A percentile compares a stretch with the other conserved stretches of the same genome.
Conservation (phyloP, 2,113 vertebrate genomes). For the Plecturocebus donacophilus region DNA sequence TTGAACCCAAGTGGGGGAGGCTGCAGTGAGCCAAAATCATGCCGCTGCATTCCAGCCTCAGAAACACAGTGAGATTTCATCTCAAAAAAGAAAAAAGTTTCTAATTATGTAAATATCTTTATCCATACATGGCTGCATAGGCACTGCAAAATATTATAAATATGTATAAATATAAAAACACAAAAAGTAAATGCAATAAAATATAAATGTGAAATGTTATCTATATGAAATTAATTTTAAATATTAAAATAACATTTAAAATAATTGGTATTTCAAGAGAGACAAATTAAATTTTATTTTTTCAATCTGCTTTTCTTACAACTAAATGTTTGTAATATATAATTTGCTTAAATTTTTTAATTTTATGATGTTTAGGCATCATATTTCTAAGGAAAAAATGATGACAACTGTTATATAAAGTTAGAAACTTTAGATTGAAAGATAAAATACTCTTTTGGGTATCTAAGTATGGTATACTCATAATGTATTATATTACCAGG, state of each 20-base stretch:
- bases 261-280: neutral
- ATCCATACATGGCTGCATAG: neutral
- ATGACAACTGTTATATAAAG: neutral
- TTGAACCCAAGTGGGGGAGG: too few species aligned
- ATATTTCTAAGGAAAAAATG: neutral
- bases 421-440: neutral
- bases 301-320: neutral
- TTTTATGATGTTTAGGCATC: neutral
- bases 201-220: neutral
- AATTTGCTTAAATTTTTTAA: neutral
- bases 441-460: neutral
- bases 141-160: neutral
- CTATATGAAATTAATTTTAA: slow-evolving; percentile 4
- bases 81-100: neutral
- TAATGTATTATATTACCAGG: neutral
- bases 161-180: neutral
- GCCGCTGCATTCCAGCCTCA: too few species aligned
- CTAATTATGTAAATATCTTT: neutral
- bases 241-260: slow-evolving; percentile 6
- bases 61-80: too few species aligned
- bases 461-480: neutral
- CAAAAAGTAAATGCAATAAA: neutral
- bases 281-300: neutral
- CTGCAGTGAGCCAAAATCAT: too few species aligned
- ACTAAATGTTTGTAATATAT: neutral